These are phyloP conservation scores for Rhopalosiphum nymphaeae DNA, from an alignment of 2,888 invertebrate genomes.

Conservation along the genomic window DNA sequence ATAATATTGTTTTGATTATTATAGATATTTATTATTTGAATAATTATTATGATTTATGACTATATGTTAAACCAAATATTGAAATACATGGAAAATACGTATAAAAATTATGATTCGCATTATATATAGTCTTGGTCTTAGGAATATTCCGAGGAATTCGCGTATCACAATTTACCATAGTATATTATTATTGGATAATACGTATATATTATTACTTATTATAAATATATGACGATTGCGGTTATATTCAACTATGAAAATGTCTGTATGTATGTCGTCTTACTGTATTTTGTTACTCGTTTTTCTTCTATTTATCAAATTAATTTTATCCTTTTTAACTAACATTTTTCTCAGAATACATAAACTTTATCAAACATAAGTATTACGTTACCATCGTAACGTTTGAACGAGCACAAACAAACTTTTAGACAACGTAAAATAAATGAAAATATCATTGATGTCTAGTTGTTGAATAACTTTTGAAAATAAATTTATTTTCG, in stretches of 20 bases:
- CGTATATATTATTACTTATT: not conserved
- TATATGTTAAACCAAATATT: no score
- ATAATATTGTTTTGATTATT: no score
- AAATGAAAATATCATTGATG: not conserved
- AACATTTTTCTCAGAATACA: not conserved
- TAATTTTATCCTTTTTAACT: not conserved
- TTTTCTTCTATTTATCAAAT: not conserved
- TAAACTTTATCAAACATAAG: not conserved
- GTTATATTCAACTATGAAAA: not conserved
- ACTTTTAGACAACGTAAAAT: not conserved
- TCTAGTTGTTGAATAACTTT: slow-evolving; percentile 10
- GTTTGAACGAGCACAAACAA: not conserved
- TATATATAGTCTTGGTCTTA: not conserved
- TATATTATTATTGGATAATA: not conserved
- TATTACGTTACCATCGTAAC: not conserved
- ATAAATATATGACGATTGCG: not conserved
- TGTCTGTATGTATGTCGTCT: not conserved
- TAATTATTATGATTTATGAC: no score
- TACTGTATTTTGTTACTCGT: not conserved
- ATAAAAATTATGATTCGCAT: not conserved
- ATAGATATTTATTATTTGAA: no score
- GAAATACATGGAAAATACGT: no score
- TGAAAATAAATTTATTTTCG: not conserved
- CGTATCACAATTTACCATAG: not conserved
- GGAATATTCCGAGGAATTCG: not conserved